Percentiles rank a stretch among this genome's conserved stretches.
phyloP scores from a whole-genome alignment of 2,113 vertebrate species.

The Lonchura striata region DNA sequence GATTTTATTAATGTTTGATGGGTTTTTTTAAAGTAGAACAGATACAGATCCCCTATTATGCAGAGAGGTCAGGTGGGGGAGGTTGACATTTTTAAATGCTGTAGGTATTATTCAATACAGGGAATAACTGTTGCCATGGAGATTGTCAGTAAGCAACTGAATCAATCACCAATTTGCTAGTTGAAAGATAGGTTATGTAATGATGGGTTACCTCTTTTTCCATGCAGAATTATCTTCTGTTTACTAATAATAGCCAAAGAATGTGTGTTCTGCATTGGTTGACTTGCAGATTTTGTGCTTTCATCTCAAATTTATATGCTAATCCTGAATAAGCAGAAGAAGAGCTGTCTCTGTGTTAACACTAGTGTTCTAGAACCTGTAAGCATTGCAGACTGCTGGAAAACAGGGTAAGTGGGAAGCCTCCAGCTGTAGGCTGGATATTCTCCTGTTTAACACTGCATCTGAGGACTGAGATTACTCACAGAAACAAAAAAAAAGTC shows the following conservation, averaged over 20 bases:
- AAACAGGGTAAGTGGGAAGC: neutral
- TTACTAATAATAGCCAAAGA: neutral
- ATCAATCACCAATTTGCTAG: neutral
- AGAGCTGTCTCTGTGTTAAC: neutral
- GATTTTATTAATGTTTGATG: neutral
- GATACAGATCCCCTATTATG: neutral
- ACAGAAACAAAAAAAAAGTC: neutral
- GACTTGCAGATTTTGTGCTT: neutral
- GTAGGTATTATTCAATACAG: neutral
- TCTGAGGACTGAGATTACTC: neutral
- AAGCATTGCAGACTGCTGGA: neutral
- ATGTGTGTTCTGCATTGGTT: neutral
- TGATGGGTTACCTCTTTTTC: neutral
- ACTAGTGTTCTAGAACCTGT: neutral
- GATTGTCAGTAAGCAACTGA: neutral
- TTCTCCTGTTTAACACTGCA: neutral
- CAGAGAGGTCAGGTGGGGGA: neutral
- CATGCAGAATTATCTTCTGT: neutral
- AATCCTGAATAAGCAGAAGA: neutral
- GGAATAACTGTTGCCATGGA: neutral
- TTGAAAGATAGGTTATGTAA: neutral
- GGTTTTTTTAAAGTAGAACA: neutral
- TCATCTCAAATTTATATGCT: neutral
- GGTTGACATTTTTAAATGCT: neutral
- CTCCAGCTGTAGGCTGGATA: neutral